Conservation (phyloP, 2,888 invertebrate species). For the Hydrotaea cyrtoneurina region DNA sequence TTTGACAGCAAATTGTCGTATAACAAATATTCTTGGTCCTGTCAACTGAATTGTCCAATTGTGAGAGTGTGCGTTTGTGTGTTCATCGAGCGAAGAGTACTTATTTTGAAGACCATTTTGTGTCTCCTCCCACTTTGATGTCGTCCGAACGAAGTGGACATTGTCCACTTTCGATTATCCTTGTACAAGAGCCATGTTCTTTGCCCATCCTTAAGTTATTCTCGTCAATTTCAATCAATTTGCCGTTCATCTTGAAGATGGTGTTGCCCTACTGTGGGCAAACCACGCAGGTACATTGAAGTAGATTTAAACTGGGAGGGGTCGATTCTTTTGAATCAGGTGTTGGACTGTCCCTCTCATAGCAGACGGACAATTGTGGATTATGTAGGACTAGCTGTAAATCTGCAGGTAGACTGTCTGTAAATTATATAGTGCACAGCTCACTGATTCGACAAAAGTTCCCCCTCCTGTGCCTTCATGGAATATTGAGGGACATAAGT, state of each 20-base stretch:
- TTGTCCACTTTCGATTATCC: conserved; percentile 50
- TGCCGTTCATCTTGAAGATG: conserved; percentile 21
- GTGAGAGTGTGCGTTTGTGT: not conserved
- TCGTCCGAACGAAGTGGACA: conserved; percentile 50
- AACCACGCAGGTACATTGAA: not conserved
- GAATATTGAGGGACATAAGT: too few species aligned
- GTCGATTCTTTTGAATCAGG: too few species aligned
- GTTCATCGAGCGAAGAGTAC: conserved; percentile 27
- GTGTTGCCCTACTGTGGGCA: not conserved
- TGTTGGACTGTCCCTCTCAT: too few species aligned
- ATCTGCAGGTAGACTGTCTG: too few species aligned
- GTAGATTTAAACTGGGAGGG: too few species aligned
- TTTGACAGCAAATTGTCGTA: conserved; percentile 60
- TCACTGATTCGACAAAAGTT: too few species aligned
- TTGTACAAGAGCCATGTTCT: not conserved
- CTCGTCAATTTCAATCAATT: conserved; percentile 55
- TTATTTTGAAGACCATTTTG: conserved; percentile 37
- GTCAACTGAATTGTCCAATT: not conserved
- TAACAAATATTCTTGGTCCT: not conserved
- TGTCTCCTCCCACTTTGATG: not conserved
- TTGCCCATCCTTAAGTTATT: conserved; percentile 6
- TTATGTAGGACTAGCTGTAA: too few species aligned
- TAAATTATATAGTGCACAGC: too few species aligned
- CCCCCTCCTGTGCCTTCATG: too few species aligned
- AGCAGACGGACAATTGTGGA: too few species aligned